A percentile compares a stretch with the other conserved stretches of the same genome.
These are phyloP conservation scores for Hanleya hanleyi DNA, from an alignment of 2,888 invertebrate species.

Conservation along the genomic window DNA sequence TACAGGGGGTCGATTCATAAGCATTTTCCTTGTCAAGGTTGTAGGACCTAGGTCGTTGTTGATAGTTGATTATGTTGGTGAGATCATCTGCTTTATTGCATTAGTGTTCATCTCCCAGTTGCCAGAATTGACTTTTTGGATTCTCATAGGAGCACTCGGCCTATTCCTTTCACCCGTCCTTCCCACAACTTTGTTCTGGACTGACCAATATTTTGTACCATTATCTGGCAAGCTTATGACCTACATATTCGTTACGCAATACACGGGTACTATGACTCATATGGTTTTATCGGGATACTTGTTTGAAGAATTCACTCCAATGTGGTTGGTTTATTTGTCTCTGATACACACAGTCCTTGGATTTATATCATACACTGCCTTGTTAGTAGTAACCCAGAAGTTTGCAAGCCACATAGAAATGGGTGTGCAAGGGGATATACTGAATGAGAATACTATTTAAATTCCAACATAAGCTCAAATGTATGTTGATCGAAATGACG, in stretches of 20 bases:
- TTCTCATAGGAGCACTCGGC: conserved; percentile 36
- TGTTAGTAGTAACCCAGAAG: neutral
- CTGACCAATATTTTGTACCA: conserved; percentile 40
- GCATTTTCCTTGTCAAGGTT: conserved; percentile 29
- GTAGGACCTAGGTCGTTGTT: conserved; percentile 12
- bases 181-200: conserved; percentile 46
- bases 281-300: conserved; percentile 43
- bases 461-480: no score
- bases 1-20: conserved; percentile 21
- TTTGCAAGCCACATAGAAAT: no score
- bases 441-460: no score
- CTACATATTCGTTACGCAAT: conserved; percentile 38
- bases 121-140: conserved; percentile 32
- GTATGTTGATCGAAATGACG: no score
- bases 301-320: conserved; percentile 39
- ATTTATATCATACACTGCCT: neutral
- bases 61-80: conserved; percentile 17
- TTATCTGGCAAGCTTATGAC: conserved; percentile 43
- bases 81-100: conserved; percentile 13
- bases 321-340: conserved; percentile 41
- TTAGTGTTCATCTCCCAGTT: conserved; percentile 20
- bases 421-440: no score
- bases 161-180: conserved; percentile 44
- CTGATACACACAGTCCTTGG: neutral
- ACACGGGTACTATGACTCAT: conserved; percentile 36